Evolutionary conservation across 2,888 invertebrate genomes (phyloP), one percentile per base, ranked within the genome.

Genomic region (Agonum fuliginosum): DNA sequence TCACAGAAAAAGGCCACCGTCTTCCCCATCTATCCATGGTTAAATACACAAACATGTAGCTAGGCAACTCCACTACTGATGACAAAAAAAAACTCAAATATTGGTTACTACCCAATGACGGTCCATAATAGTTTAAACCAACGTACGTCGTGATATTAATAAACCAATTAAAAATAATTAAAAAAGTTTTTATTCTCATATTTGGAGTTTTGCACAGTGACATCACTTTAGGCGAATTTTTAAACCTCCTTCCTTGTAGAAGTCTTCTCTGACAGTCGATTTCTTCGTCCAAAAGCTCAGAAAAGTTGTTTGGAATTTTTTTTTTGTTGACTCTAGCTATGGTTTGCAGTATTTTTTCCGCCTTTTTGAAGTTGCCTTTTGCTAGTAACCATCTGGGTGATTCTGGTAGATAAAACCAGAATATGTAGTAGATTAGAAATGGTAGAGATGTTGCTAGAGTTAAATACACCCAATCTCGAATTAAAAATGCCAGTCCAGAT

Each of bases 131-230:
- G 81, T 96, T 96, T 37, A 97, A 88, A 0, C 97, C 97, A 12
- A 97, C 94, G 84, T 97, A 97, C 1, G 97, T 97, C 86, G 95
- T 96, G 83, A 96, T 95, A 82, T 95, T 97, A 58, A 96, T 95
- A 85, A 97, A 96, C 96, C 96, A 96, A 85, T 95, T 96, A 19
- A 96, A 86, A 0, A 96, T 96, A 71, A 96, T 95, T 71, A 96
- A 87, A 80, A 92, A 91, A 0, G 97, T 97, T 86, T 96, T 97
- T 8, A 96, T 87, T 54, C 97, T 89, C 93, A 97, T 95, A 84
- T 97, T 97, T 0, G 96, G 96, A 0, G 96, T 95, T 81, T 91
- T 91, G 83, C 92, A 94, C 10, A 95, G 87, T 54, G 92, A 91
- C 62, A 90, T 88, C 3, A 93, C 89, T 70, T 91, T 92, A 0